Percentiles rank a stretch among this genome's conserved stretches.
These are phyloP conservation scores for Menidia menidia DNA, from an alignment of 2,797 vertebrate genomes.

Conservation along the genomic window DNA sequence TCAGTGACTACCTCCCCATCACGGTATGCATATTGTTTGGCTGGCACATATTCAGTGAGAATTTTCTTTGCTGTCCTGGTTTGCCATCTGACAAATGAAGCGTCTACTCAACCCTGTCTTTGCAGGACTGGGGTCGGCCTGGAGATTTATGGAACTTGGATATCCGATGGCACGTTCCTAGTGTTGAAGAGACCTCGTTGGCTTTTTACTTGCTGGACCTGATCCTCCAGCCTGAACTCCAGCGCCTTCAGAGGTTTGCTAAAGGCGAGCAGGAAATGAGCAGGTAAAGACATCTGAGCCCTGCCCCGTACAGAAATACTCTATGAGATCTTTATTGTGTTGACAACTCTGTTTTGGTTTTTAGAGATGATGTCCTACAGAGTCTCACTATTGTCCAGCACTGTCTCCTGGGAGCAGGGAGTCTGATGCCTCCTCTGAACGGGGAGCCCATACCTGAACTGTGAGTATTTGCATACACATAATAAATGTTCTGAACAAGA, in stretches of 20 bases:
- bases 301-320: neutral
- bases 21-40: constrained; percentile 81
- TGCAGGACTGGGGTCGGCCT: constrained; percentile 96
- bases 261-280: constrained; percentile 91
- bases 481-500: neutral
- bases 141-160: constrained; percentile 93
- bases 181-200: constrained; percentile 88
- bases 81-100: too few relatives aligned
- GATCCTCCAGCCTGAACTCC: constrained; percentile 94
- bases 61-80: too few relatives aligned
- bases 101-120: neutral
- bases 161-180: constrained; percentile 96
- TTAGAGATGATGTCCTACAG: constrained; percentile 95
- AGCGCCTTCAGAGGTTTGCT: constrained; percentile 86
- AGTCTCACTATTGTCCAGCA: constrained; percentile 94
- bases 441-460: constrained; percentile 91
- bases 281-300: constrained; percentile 78
- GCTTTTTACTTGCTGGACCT: constrained; percentile 91
- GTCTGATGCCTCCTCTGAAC: constrained; percentile 90
- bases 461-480: constrained; percentile 81
- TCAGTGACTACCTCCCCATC: constrained; percentile 93
- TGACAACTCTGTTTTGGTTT: constrained; percentile 28
- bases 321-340: neutral
- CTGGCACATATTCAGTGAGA: too few relatives aligned
- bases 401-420: constrained; percentile 94